Base-by-base conservation (phyloP, 2,797 vertebrate species). In the Poecilia wingei region DNA sequence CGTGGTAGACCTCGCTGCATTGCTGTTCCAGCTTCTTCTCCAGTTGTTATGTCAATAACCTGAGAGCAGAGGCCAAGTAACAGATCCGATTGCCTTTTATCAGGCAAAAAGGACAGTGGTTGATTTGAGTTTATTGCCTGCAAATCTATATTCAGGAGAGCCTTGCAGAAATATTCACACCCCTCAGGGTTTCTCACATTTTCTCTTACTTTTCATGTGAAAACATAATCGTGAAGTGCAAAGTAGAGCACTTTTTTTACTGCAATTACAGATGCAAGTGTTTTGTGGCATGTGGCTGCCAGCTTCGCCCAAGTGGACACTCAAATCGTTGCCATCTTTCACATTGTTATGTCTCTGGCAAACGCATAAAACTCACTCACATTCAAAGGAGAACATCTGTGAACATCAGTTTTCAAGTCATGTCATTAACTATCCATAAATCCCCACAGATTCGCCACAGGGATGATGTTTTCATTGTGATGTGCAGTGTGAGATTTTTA, bases 41-140 rank as follows among this genome's bases (percentile, higher is more conserved):
- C 71, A 81, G 71, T 82, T 77, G 82, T 82, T 91, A 75, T 74
- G 87, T 92, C 87, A 87, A 91, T 92, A 93, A 86, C 86, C 90
- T 80, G 79, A 84, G 1, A 16, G 75, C 74, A 74, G 84, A 87
- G 81, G 85, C 70, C 82, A 68, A 76, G 88, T 89, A 86, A 90
- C 81, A 87, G 64, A 61, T 3, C n/a, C 74, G 79, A 88, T 87
- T 89, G 77, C 82, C 84, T 88, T 82, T 86, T 70, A 84, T 90
- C 76, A 80, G 28, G 6, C 28, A 25, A 22, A 64, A 64, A 66
- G 22, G 18, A 66, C 9, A 20, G 3, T 41, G 36, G 36, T 25
- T 41, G 39, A 68, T 68, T 68, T 39, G 9, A 39, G 7, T 41
- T 41, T 68, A 41, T 6, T 46, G 5, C 41, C 16, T 13, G 6